These are phyloP conservation scores for Scomber scombrus DNA, from an alignment of 2,113 vertebrate species.

Conservation along the genomic window DNA sequence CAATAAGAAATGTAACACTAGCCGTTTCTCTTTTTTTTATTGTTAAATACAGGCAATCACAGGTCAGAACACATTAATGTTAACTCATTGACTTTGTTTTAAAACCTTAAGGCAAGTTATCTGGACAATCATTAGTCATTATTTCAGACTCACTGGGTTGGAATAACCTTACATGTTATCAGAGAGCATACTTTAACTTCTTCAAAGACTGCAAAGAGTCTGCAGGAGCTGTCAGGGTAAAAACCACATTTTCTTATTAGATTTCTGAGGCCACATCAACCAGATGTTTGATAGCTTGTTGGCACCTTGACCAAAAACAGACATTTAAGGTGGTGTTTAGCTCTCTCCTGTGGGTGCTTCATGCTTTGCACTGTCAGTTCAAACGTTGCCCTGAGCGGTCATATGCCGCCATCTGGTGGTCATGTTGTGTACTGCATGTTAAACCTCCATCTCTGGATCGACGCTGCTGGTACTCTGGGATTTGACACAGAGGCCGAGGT, in stretches of 20 bases:
- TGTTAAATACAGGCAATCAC: not conserved
- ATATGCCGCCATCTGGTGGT: constrained; percentile 68
- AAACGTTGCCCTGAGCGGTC: not conserved
- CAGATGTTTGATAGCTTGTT: constrained; percentile 9
- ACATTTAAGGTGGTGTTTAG: not conserved
- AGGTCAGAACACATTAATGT: not conserved
- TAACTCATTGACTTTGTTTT: constrained; percentile 1
- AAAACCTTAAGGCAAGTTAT: not conserved
- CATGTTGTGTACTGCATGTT: not conserved
- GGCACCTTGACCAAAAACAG: not conserved
- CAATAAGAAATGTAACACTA: constrained; percentile 33
- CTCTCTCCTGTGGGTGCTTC: not conserved
- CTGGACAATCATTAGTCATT: not conserved
- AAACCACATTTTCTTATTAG: constrained; percentile 26
- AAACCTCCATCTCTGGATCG: not conserved
- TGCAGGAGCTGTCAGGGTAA: constrained; percentile 15
- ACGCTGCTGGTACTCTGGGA: rapidly evolving
- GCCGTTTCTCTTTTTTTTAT: not conserved
- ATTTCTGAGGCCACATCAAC: constrained; percentile 2
- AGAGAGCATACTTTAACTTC: not conserved
- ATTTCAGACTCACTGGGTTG: not conserved
- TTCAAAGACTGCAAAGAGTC: constrained; percentile 48
- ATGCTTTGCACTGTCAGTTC: not conserved
- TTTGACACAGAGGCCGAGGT: not conserved
- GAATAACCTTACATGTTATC: constrained; percentile 10